phyloP scores from a whole-genome alignment of 92 coral and sea anemone genomes.

The Anthopleura xanthogrammica region DNA sequence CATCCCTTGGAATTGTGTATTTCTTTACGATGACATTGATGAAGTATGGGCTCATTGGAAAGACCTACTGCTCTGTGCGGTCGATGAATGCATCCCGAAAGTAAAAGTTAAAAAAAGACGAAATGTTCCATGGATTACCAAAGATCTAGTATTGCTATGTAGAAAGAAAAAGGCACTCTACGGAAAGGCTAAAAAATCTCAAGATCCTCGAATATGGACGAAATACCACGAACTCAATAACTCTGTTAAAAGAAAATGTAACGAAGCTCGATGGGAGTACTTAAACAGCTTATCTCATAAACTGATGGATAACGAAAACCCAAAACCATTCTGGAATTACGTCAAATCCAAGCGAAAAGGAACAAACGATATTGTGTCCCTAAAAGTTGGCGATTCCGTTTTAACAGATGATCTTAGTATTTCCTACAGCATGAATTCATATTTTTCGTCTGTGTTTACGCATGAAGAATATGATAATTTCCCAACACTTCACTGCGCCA shows the following conservation, averaged over 20 bases:
- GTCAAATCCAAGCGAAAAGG: constrained; percentile 41
- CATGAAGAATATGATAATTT: constrained; percentile 36
- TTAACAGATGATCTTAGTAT: constrained; percentile 40
- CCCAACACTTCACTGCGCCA: constrained; percentile 24
- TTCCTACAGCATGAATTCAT: constrained; percentile 43
- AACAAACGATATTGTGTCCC: constrained; percentile 40
- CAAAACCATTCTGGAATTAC: constrained; percentile 24
- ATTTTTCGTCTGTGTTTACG: constrained; percentile 50
- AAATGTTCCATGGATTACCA: not conserved
- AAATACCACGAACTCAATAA: not conserved
- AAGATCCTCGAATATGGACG: not conserved
- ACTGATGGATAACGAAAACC: not conserved
- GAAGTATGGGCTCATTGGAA: too few relatives aligned
- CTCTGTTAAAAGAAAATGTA: not conserved
- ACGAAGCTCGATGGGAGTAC: not conserved
- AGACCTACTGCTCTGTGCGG: not conserved
- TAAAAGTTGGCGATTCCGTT: constrained; percentile 31
- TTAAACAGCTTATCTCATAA: not conserved
- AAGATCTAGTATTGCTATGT: not conserved
- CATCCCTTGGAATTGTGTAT: too few relatives aligned
- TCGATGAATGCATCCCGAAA: not conserved
- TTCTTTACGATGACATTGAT: too few relatives aligned
- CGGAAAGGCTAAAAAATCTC: not conserved
- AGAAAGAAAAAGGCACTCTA: not conserved
- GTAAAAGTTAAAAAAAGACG: not conserved